These are phyloP conservation scores for Ormyrus nitidulus DNA, from an alignment of 2,888 invertebrate species.

Conservation along the genomic window DNA sequence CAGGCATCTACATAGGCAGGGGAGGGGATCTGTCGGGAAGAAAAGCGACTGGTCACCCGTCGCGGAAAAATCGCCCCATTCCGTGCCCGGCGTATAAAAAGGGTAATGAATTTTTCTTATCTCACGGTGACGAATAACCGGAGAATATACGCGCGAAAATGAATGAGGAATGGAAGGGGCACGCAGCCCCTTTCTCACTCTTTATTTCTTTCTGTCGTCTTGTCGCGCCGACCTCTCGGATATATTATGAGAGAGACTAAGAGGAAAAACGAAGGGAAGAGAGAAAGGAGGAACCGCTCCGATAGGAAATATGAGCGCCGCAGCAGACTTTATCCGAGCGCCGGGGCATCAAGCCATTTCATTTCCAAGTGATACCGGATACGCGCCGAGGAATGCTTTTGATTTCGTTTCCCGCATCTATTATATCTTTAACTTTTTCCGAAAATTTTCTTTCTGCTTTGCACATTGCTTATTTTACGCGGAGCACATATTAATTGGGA, in stretches of 20 bases:
- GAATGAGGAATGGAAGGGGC: slow-evolving; percentile 37
- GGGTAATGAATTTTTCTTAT: slow-evolving; percentile 57
- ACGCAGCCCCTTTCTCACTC: slow-evolving; percentile 9
- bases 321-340: background rate
- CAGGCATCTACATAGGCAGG: too few relatives aligned
- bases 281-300: background rate
- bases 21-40: too few relatives aligned
- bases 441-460: too few relatives aligned
- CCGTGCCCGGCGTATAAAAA: slow-evolving; percentile 52
- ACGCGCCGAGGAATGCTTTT: background rate
- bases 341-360: background rate
- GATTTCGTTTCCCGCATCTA: background rate
- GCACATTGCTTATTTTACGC: too few relatives aligned
- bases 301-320: background rate
- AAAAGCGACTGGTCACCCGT: slow-evolving; percentile 22
- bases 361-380: slow-evolving; percentile 2
- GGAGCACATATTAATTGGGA: too few relatives aligned
- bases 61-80: slow-evolving; percentile 50
- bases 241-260: slow-evolving; percentile 4
- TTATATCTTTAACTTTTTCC: too few relatives aligned
- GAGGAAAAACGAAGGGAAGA: background rate
- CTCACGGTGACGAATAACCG: slow-evolving; percentile 52
- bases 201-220: slow-evolving; percentile 32
- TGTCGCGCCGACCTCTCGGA: background rate
- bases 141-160: slow-evolving; percentile 41